Percentiles rank a stretch among this genome's conserved stretches.
phyloP scores from a whole-genome alignment of 1,140 invertebrate genomes.

The Diabrotica virgifera region DNA sequence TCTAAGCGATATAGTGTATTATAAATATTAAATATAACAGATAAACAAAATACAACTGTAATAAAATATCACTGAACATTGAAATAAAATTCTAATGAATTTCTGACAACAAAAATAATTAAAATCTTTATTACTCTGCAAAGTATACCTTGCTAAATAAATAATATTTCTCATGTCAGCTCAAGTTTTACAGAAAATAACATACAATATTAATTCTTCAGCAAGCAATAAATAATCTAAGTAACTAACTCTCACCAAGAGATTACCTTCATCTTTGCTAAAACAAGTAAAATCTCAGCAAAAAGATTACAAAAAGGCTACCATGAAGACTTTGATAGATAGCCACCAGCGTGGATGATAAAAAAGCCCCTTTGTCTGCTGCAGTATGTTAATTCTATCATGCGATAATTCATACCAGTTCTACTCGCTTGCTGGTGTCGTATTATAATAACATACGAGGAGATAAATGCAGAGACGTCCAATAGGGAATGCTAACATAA shows the following conservation, averaged over 20 bases:
- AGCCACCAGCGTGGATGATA: conserved; percentile 32
- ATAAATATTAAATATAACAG: too few species aligned
- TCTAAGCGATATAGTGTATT: too few species aligned
- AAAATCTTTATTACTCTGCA: too few species aligned
- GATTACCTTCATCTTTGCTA: not conserved
- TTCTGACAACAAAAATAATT: too few species aligned
- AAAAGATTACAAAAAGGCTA: not conserved
- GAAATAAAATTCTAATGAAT: too few species aligned
- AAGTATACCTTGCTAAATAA: too few species aligned
- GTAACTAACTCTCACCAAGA: not conserved
- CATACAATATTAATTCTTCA: too few species aligned
- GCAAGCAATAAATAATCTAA: not conserved
- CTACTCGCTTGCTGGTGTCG: conserved; percentile 33
- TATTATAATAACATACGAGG: conserved; percentile 36
- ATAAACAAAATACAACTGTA: too few species aligned
- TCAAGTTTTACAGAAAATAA: too few species aligned
- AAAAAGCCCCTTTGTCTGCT: conserved; percentile 36
- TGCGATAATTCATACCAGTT: conserved; percentile 39
- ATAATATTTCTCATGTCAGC: too few species aligned
- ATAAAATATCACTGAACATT: too few species aligned
- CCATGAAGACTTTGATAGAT: conserved; percentile 32
- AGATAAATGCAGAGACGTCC: conserved; percentile 18
- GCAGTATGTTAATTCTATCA: conserved; percentile 35
- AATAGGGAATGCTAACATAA: too few species aligned
- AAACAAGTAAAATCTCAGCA: conserved; percentile 10